Evolutionary conservation across 2,797 vertebrate genomes (phyloP).

Genomic region (Rhyacichthys aspro): DNA sequence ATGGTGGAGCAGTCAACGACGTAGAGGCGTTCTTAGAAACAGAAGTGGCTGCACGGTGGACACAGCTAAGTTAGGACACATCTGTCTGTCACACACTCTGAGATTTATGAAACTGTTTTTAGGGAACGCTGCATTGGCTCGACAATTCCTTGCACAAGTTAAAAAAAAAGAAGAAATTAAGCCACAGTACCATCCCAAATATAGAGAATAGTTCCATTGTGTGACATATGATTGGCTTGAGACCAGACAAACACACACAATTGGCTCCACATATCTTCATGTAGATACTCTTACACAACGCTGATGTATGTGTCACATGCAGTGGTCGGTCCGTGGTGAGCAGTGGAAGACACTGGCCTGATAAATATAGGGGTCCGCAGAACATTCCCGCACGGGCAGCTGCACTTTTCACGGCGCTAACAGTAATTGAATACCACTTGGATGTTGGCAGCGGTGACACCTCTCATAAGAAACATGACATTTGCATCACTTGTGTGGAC

Average conservation of each 20-base stretch:
- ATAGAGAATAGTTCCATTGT: conserved; percentile 1
- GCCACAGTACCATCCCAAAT: neutral
- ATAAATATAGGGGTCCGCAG: conserved; percentile 60
- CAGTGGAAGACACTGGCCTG: conserved; percentile 39
- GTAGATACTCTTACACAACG: conserved; percentile 29
- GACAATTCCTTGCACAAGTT: conserved; percentile 48
- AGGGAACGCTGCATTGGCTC: conserved; percentile 60
- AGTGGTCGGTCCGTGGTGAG: conserved; percentile 43
- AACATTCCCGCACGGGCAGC: conserved; percentile 59
- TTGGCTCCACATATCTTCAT: conserved; percentile 2
- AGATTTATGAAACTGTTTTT: conserved; percentile 74
- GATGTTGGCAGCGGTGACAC: conserved; percentile 50
- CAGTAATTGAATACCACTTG: conserved; percentile 47
- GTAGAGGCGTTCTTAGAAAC: conserved; percentile 68
- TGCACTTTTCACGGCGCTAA: conserved; percentile 55
- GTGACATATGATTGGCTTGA: neutral
- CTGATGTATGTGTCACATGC: conserved; percentile 46
- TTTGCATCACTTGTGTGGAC: conserved; percentile 31
- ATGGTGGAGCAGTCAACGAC: conserved; percentile 42
- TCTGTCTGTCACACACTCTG: conserved; percentile 52
- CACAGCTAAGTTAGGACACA: conserved; percentile 77
- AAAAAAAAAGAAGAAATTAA: conserved; percentile 40
- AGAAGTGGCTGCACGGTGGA: too few relatives aligned
- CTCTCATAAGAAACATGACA: conserved; percentile 46
- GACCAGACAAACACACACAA: conserved; percentile 1